phyloP scores from a whole-genome alignment of 2,888 invertebrate species.

The Trilocha varians region DNA sequence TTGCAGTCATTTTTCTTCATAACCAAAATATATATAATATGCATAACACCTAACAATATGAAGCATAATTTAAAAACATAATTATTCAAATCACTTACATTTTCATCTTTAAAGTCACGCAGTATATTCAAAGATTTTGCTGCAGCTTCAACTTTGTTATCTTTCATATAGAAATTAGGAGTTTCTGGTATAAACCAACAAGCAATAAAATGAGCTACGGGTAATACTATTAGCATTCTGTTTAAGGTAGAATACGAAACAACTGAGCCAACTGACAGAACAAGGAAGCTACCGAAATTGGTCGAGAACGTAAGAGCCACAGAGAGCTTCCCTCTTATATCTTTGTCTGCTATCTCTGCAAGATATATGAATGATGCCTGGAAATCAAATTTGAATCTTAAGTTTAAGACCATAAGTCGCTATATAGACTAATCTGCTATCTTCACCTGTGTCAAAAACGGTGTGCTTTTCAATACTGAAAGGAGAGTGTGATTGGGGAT shows the following conservation, averaged over 20 bases:
- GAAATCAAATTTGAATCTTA: conserved; percentile 35
- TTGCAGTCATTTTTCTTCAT: too few relatives aligned
- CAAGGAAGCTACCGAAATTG: conserved; percentile 47
- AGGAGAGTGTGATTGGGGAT: too few relatives aligned
- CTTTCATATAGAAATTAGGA: conserved; percentile 72
- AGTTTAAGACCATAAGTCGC: too few relatives aligned
- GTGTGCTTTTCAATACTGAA: too few relatives aligned
- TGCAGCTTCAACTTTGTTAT: conserved; percentile 54
- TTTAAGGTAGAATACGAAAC: conserved; percentile 45
- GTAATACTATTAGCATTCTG: conserved; percentile 52
- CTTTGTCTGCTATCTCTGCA: conserved; percentile 58
- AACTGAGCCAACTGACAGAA: conserved; percentile 50
- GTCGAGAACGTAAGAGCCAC: conserved; percentile 39
- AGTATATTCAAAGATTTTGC: conserved; percentile 45
- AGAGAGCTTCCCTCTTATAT: conserved; percentile 46
- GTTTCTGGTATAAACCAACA: conserved; percentile 75
- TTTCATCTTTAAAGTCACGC: conserved; percentile 37
- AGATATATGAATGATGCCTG: conserved; percentile 55
- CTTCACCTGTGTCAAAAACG: too few relatives aligned
- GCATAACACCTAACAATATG: too few relatives aligned
- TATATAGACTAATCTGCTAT: too few relatives aligned
- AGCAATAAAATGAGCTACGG: conserved; percentile 51
- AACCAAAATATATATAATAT: too few relatives aligned
- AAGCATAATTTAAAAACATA: too few relatives aligned
- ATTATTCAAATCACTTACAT: conserved; percentile 34